Evolutionary conservation across 2,113 vertebrate species (phyloP).

Genomic region (Ictalurus furcatus): DNA sequence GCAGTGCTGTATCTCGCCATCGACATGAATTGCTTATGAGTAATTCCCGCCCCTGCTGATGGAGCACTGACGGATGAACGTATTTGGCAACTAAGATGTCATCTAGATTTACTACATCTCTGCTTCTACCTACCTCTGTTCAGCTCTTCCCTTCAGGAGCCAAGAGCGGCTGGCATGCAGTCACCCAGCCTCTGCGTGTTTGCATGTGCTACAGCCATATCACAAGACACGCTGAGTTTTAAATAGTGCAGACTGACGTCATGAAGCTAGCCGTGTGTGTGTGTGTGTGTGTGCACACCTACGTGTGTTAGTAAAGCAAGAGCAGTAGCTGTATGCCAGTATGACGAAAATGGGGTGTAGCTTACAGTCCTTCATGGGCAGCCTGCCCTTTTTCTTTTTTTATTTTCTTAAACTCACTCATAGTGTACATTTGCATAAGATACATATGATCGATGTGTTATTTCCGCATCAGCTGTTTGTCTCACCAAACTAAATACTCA

Average conservation of each 20-base stretch:
- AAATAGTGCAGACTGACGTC: slow-evolving; percentile 17
- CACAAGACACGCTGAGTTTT: slow-evolving; percentile 19
- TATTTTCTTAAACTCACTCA: not conserved
- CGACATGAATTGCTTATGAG: not conserved
- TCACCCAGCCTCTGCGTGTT: not conserved
- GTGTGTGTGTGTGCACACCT: not conserved
- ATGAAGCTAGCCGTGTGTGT: not conserved
- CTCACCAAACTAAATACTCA: not conserved
- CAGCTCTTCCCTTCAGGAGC: not conserved
- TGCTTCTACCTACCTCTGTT: not conserved
- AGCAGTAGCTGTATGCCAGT: not conserved
- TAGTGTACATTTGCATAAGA: not conserved
- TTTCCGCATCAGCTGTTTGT: not conserved
- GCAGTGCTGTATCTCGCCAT: not conserved
- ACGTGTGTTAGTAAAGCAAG: slow-evolving; percentile 19
- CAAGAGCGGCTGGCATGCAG: not conserved
- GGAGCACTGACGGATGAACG: not conserved
- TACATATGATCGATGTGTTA: not conserved
- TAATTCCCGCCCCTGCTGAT: not conserved
- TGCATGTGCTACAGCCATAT: not conserved
- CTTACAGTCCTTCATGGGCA: not conserved
- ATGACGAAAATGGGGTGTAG: not conserved
- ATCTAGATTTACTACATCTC: not conserved
- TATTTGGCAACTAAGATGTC: not conserved
- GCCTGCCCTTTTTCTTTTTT: not conserved